phyloP scores from a whole-genome alignment of 1,140 invertebrate species.

The Octopus bimaculoides region DNA sequence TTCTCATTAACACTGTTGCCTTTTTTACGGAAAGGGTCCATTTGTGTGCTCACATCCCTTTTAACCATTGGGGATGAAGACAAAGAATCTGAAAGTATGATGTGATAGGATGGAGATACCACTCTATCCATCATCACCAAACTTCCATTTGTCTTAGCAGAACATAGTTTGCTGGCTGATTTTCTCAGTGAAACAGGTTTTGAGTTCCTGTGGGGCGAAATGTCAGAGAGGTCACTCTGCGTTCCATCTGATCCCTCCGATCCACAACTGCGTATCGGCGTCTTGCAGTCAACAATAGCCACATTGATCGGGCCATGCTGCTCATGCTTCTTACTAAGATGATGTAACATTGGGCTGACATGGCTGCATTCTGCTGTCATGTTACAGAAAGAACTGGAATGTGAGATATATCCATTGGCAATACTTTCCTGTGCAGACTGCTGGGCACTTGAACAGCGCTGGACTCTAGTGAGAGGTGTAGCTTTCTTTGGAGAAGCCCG shows the following conservation, averaged over 20 bases:
- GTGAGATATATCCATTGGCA: constrained; percentile 6
- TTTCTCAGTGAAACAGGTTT: constrained; percentile 22
- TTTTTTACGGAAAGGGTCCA: background rate
- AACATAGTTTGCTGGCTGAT: constrained; percentile 4
- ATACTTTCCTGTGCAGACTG: background rate
- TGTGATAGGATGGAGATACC: constrained; percentile 7
- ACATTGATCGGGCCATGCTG: background rate
- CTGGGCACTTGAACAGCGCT: constrained; percentile 9
- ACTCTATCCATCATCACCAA: background rate
- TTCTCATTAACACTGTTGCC: background rate
- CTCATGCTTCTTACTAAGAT: constrained; percentile 3
- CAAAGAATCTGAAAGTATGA: background rate
- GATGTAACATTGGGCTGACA: constrained; percentile 1
- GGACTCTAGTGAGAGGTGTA: background rate
- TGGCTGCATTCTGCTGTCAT: constrained; percentile 11
- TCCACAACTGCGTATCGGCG: constrained; percentile 1
- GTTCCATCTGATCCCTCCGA: constrained; percentile 12
- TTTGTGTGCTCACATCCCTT: constrained; percentile 1
- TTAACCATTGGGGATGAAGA: background rate
- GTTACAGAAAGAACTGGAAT: constrained; percentile 9
- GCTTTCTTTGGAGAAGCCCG: constrained; percentile 23
- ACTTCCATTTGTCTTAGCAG: constrained; percentile 9
- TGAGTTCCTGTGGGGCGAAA: constrained; percentile 13
- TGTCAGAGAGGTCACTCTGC: constrained; percentile 13
- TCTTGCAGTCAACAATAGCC: background rate